These are phyloP conservation scores for Melanocharis versteri DNA, from an alignment of 2,113 vertebrate genomes.

Conservation along the genomic window DNA sequence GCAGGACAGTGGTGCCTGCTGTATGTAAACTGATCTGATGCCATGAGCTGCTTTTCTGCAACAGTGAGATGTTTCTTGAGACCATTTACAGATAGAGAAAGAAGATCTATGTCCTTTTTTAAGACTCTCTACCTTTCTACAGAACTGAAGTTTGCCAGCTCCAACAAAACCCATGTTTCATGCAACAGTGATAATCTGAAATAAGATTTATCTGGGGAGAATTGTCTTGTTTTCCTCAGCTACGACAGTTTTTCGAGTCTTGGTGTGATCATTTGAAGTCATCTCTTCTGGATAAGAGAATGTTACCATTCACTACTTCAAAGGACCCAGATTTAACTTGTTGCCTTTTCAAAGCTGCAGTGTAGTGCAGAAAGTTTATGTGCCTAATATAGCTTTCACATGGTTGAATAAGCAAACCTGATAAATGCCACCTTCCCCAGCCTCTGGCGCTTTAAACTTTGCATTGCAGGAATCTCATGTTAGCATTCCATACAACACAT, in stretches of 20 bases:
- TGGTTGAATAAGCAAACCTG: neutral
- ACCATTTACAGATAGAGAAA: neutral
- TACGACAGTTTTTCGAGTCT: neutral
- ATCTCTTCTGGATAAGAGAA: neutral
- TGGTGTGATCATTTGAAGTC: neutral
- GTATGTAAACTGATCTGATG: neutral
- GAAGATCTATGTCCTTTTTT: neutral
- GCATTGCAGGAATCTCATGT: neutral
- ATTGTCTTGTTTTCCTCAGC: neutral
- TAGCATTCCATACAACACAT: neutral
- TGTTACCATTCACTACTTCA: conserved; percentile 24
- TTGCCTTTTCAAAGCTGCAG: conserved; percentile 32
- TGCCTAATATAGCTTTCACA: neutral
- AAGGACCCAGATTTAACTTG: neutral
- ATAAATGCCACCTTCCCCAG: conserved; percentile 16
- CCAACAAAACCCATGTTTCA: neutral
- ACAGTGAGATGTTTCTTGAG: neutral
- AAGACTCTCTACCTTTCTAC: neutral
- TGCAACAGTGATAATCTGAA: neutral
- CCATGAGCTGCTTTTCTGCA: neutral
- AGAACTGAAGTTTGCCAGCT: neutral
- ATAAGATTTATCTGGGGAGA: neutral
- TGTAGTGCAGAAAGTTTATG: neutral
- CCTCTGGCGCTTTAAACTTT: neutral
- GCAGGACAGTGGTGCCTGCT: neutral